Conservation (phyloP, 2,113 vertebrate species). For the Odontophorus gujanensis region DNA sequence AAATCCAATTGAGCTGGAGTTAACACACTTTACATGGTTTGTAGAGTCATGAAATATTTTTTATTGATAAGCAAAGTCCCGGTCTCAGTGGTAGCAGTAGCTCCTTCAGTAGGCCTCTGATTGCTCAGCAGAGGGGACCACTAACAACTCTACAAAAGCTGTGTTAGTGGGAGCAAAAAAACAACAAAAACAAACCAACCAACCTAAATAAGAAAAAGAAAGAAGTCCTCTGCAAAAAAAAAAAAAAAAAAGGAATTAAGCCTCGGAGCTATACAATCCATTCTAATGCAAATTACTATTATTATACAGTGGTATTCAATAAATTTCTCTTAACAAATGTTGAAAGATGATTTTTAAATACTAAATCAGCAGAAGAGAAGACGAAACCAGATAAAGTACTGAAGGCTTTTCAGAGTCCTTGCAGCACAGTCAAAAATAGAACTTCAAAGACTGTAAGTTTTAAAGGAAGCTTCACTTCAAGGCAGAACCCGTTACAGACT, state of each 20-base stretch:
- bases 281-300: neutral
- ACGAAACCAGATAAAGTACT: neutral
- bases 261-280: neutral
- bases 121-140: neutral
- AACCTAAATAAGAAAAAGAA: neutral
- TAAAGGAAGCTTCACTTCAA: neutral
- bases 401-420: neutral
- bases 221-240: fast-evolving
- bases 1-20: neutral
- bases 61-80: neutral
- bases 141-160: neutral
- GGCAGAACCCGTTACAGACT: neutral
- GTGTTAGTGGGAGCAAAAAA: neutral
- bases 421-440: neutral
- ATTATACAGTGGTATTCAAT: neutral
- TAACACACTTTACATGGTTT: neutral
- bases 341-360: neutral
- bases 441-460: neutral
- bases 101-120: neutral
- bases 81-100: fast-evolving
- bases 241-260: neutral
- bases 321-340: neutral
- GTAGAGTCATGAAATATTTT: neutral
- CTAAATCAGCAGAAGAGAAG: neutral
- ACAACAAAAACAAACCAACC: neutral